A percentile compares a stretch with the other conserved stretches of the same genome.
phyloP scores from a whole-genome alignment of 2,888 invertebrate species.

The Cheilosia pagana region DNA sequence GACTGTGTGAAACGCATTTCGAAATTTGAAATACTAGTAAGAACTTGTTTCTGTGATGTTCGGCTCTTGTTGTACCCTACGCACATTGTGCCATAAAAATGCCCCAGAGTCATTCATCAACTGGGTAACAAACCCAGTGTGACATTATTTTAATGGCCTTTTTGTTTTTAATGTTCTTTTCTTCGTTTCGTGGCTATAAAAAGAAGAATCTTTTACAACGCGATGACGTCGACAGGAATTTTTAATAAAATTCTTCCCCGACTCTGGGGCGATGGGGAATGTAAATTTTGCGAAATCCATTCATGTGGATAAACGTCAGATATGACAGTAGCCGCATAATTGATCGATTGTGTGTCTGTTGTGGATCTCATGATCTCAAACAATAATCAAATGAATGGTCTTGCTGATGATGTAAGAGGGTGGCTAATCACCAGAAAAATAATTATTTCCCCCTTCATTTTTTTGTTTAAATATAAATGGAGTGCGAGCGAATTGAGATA shows the following conservation, averaged over 20 bases:
- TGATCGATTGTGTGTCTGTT: constrained; percentile 56
- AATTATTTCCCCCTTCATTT: constrained; percentile 54
- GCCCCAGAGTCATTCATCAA: constrained; percentile 74
- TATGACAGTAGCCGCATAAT: constrained; percentile 61
- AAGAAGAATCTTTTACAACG: constrained; percentile 38
- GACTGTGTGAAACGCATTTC: constrained; percentile 29
- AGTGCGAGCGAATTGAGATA: constrained; percentile 59
- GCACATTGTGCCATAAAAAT: constrained; percentile 72
- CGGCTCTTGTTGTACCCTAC: constrained; percentile 50
- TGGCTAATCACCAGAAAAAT: constrained; percentile 72
- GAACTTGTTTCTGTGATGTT: constrained; percentile 37
- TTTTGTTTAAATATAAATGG: constrained; percentile 10
- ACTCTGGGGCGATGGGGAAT: constrained; percentile 19
- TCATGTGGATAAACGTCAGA: constrained; percentile 63
- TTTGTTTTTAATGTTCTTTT: constrained; percentile 64
- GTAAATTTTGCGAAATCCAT: constrained; percentile 60
- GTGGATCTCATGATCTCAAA: constrained; percentile 31
- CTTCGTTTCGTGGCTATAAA: constrained; percentile 31
- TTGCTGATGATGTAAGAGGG: constrained; percentile 63
- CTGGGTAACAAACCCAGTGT: constrained; percentile 68
- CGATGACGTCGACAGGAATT: constrained; percentile 54
- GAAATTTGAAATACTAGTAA: constrained; percentile 51
- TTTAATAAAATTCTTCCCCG: constrained; percentile 41
- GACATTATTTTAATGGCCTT: constrained; percentile 72
- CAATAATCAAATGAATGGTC: constrained; percentile 43